These are phyloP conservation scores for Eunapius fragilis DNA, from an alignment of 37 sponge, comb jelly and placozoan genomes.

Conservation along the genomic window DNA sequence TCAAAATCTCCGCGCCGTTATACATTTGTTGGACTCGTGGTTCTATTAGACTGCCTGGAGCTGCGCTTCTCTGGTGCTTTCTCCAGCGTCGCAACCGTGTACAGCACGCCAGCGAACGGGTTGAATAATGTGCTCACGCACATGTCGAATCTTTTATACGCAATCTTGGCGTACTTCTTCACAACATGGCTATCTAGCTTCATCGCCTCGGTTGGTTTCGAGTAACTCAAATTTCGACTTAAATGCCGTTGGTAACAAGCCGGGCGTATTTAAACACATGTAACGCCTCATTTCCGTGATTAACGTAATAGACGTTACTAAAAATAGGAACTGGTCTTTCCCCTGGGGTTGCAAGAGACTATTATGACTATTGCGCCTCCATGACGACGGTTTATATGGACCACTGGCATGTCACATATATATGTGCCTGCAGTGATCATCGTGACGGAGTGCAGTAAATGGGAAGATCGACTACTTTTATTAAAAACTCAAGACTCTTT, in stretches of 20 bases:
- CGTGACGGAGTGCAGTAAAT: too few species aligned
- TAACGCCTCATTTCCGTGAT: too few species aligned
- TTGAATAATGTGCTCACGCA: conserved; percentile 73
- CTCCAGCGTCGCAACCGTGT: conserved; percentile 63
- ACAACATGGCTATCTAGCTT: conserved; percentile 30
- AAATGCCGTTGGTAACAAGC: background rate
- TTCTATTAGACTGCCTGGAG: background rate
- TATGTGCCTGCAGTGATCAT: too few species aligned
- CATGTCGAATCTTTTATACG: conserved; percentile 72
- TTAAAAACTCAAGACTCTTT: too few species aligned
- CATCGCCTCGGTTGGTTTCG: background rate
- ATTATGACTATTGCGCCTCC: too few species aligned
- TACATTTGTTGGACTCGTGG: background rate
- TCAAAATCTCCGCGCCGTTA: background rate
- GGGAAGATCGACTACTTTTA: too few species aligned
- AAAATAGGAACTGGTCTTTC: background rate
- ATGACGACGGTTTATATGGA: too few species aligned
- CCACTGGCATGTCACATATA: too few species aligned
- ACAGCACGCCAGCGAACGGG: conserved; percentile 75
- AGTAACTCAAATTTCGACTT: background rate
- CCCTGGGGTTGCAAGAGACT: background rate
- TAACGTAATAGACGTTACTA: too few species aligned
- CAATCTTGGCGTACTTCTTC: conserved; percentile 62
- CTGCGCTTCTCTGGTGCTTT: conserved; percentile 34
- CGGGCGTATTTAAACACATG: too few species aligned